These are phyloP conservation scores for Dinothrombium tinctorium DNA, from an alignment of 1,140 invertebrate genomes.

Conservation along the genomic window DNA sequence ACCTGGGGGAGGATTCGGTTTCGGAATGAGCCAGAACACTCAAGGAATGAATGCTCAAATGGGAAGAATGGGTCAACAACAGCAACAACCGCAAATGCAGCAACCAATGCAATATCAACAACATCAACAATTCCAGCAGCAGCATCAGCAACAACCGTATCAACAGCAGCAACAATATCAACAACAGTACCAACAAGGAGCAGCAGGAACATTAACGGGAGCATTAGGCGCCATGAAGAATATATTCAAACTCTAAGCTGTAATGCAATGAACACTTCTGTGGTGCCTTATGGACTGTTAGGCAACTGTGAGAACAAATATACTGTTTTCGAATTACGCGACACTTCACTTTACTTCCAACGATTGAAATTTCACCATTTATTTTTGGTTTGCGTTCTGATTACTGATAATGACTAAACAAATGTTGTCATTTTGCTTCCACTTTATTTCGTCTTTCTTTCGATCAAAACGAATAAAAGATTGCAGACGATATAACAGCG, in stretches of 20 bases:
- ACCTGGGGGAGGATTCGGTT: too few relatives aligned
- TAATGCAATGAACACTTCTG: too few relatives aligned
- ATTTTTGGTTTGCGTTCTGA: too few relatives aligned
- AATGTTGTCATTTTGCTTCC: too few relatives aligned
- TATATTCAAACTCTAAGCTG: constrained; percentile 10
- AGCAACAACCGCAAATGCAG: neutral
- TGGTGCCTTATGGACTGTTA: neutral
- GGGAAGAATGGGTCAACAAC: too few relatives aligned
- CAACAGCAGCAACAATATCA: constrained; percentile 2
- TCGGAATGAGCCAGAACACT: neutral
- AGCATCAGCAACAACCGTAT: constrained; percentile 5
- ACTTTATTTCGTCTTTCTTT: too few relatives aligned
- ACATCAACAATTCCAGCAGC: constrained; percentile 5
- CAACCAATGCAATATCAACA: neutral
- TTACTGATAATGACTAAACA: too few relatives aligned
- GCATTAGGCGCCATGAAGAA: constrained; percentile 8
- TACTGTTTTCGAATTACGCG: neutral
- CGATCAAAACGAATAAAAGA: too few relatives aligned
- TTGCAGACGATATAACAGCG: too few relatives aligned
- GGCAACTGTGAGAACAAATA: neutral
- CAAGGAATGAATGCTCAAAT: too few relatives aligned
- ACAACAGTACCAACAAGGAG: constrained; percentile 3
- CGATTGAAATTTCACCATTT: too few relatives aligned
- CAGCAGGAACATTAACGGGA: neutral
- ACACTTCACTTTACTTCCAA: neutral